Conservation (phyloP, 2,797 vertebrate species). For the Sebastes glaucus region DNA sequence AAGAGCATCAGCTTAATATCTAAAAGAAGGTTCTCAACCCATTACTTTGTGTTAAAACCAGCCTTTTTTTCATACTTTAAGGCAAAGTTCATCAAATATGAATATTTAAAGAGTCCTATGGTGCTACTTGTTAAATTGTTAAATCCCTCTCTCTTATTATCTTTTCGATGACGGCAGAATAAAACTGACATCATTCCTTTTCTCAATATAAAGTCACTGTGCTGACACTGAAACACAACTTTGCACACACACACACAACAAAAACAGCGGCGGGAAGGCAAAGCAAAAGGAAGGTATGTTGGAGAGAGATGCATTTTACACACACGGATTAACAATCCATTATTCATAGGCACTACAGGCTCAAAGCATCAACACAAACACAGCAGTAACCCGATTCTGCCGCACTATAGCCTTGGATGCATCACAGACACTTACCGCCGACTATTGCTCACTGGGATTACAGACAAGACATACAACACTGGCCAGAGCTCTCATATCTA, state of each 20-base stretch:
- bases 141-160: conserved; percentile 33
- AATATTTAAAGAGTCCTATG: conserved; percentile 55
- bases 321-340: conserved; percentile 66
- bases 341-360: conserved; percentile 52
- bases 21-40: conserved; percentile 11
- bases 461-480: conserved; percentile 19
- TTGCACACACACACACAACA: conserved; percentile 2
- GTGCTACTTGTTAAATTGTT: conserved; percentile 57
- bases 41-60: conserved; percentile 20
- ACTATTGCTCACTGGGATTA: conserved; percentile 44
- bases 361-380: conserved; percentile 61
- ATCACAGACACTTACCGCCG: conserved; percentile 41
- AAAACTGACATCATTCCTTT: conserved; percentile 31
- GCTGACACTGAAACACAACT: conserved; percentile 24
- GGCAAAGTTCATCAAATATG: conserved; percentile 50
- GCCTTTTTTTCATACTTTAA: conserved; percentile 8
- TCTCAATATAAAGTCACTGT: conserved; percentile 9
- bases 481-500: conserved; percentile 27
- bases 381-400: conserved; percentile 46
- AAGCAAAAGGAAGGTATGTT: background rate
- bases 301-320: conserved; percentile 46
- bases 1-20: background rate
- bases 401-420: conserved; percentile 26
- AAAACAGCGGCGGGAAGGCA: conserved; percentile 6
- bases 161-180: conserved; percentile 43